A percentile compares a stretch with the other conserved stretches of the same genome.
Evolutionary conservation across 2,888 invertebrate species (phyloP).

Genomic region (Rhingia campestris): DNA sequence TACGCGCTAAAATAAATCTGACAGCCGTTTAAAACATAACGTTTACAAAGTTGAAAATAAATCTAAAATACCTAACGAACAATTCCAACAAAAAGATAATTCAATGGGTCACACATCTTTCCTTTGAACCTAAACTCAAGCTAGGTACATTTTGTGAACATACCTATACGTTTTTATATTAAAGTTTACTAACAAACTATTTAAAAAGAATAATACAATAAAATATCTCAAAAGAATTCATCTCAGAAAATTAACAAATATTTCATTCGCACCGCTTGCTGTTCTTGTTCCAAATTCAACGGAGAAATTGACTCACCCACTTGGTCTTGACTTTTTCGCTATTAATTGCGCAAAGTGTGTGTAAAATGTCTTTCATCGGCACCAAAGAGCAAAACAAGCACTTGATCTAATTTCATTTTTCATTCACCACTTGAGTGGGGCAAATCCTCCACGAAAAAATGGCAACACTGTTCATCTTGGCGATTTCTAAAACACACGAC

Average conservation of each 20-base stretch:
- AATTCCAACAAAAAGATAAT: too few relatives aligned
- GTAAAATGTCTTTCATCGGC: slow-evolving; percentile 32
- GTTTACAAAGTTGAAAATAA: too few relatives aligned
- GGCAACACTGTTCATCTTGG: slow-evolving; percentile 35
- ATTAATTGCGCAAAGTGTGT: slow-evolving; percentile 11
- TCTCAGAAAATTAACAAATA: slow-evolving; percentile 1
- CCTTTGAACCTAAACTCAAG: too few relatives aligned
- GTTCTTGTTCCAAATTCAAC: slow-evolving; percentile 17
- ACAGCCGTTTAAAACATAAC: too few relatives aligned
- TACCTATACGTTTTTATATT: background rate
- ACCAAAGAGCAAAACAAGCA: background rate
- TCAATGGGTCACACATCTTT: too few relatives aligned
- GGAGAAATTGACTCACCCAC: slow-evolving; percentile 2
- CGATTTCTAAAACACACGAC: slow-evolving; percentile 30
- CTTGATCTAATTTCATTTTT: slow-evolving; percentile 37
- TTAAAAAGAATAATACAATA: slow-evolving; percentile 6
- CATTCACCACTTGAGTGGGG: background rate
- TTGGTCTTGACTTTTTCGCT: slow-evolving; percentile 32
- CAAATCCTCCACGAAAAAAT: background rate
- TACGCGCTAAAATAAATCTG: too few relatives aligned
- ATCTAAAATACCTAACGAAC: too few relatives aligned
- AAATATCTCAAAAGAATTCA: slow-evolving; percentile 4
- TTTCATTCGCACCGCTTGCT: background rate
- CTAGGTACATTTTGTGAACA: too few relatives aligned
- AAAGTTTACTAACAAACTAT: slow-evolving; percentile 1